These are phyloP conservation scores for Bombus picipes DNA, from an alignment of 1,140 invertebrate genomes.

Conservation along the genomic window DNA sequence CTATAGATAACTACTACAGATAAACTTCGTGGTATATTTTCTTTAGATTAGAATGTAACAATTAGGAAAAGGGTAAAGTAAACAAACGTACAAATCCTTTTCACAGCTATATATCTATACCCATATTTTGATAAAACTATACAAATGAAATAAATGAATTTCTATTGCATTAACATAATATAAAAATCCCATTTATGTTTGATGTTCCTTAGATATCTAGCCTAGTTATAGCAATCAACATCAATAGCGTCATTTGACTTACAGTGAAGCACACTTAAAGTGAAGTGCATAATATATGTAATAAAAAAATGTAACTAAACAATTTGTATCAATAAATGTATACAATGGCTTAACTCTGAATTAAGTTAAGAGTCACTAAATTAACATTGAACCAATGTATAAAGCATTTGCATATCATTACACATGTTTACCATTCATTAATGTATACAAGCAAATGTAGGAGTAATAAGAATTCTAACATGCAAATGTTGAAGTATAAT, in stretches of 20 bases:
- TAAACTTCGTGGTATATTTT: not conserved
- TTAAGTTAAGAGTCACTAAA: not conserved
- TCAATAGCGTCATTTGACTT: too few relatives aligned
- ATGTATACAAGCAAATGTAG: not conserved
- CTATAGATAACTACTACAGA: not conserved
- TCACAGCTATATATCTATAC: not conserved
- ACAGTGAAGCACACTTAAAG: not conserved
- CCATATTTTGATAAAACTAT: not conserved
- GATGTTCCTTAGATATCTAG: not conserved
- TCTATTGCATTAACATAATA: too few relatives aligned
- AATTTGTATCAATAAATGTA: not conserved
- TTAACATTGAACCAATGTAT: not conserved
- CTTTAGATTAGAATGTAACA: not conserved
- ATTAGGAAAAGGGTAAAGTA: not conserved
- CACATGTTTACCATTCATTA: not conserved
- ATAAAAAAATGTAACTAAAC: not conserved
- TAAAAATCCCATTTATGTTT: not conserved
- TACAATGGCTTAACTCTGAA: not conserved
- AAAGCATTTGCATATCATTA: not conserved
- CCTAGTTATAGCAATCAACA: not conserved
- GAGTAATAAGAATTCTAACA: not conserved
- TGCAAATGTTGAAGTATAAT: slow-evolving; percentile 1
- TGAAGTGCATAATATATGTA: not conserved
- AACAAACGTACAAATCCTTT: too few relatives aligned
- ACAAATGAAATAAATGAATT: slow-evolving; percentile 9